These are phyloP conservation scores for Calliopum simillimum DNA, from an alignment of 2,888 invertebrate species.

Conservation along the genomic window DNA sequence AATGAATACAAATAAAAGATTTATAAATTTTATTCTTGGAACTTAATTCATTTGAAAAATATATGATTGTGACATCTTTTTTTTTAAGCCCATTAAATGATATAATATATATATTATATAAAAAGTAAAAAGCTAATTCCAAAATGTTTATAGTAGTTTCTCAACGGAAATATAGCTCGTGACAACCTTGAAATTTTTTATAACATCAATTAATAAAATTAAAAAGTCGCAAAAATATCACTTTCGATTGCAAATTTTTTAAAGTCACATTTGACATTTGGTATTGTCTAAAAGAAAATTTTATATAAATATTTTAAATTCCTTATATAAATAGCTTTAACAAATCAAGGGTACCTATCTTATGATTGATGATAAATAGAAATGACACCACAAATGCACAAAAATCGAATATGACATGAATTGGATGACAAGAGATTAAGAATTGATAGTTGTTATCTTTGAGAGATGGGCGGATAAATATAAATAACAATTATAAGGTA, in stretches of 20 bases:
- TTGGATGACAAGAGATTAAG: not conserved
- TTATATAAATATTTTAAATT: not conserved
- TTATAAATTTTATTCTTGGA: too few relatives aligned
- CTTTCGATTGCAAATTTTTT: not conserved
- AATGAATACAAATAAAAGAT: too few relatives aligned
- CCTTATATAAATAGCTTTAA: not conserved
- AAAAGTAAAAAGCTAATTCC: too few relatives aligned
- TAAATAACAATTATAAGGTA: not conserved
- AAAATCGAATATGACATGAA: not conserved
- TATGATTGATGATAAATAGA: slow-evolving; percentile 2
- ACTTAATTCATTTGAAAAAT: too few relatives aligned
- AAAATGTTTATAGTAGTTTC: too few relatives aligned
- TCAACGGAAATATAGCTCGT: too few relatives aligned
- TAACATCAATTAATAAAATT: too few relatives aligned
- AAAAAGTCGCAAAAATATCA: too few relatives aligned
- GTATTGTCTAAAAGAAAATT: not conserved
- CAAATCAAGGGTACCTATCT: not conserved
- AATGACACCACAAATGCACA: not conserved
- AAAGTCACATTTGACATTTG: not conserved
- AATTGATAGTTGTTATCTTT: not conserved
- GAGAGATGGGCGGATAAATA: not conserved
- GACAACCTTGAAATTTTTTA: too few relatives aligned
- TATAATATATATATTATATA: too few relatives aligned
- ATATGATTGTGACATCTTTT: too few relatives aligned
- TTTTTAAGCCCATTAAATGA: too few relatives aligned